These are phyloP conservation scores for Spodoptera exigua DNA, from an alignment of 2,888 invertebrate species.

Conservation along the genomic window DNA sequence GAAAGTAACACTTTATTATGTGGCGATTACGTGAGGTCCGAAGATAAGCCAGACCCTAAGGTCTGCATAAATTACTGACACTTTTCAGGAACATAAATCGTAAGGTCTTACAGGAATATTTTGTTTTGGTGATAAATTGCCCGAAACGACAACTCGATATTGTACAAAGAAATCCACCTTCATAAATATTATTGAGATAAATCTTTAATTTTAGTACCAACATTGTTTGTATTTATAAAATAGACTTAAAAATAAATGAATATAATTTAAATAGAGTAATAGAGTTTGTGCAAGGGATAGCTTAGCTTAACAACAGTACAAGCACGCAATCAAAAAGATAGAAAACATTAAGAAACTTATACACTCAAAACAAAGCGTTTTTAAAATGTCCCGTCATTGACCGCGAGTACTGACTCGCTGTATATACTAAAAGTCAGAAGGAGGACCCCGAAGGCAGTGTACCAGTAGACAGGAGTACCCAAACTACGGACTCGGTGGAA, in stretches of 20 bases:
- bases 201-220: neutral
- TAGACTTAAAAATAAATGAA: slow-evolving; percentile 11
- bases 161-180: neutral
- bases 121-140: slow-evolving; percentile 34
- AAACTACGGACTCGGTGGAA: slow-evolving; percentile 19
- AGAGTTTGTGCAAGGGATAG: slow-evolving; percentile 13
- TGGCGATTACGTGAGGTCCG: slow-evolving; percentile 51
- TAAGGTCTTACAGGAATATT: slow-evolving; percentile 33
- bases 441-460: neutral
- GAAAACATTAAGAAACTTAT: neutral
- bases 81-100: slow-evolving; percentile 49
- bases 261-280: neutral
- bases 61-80: slow-evolving; percentile 51
- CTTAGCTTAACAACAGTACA: slow-evolving; percentile 11
- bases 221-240: slow-evolving; percentile 6
- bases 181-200: slow-evolving; percentile 4
- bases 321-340: slow-evolving; percentile 1
- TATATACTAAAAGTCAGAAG: slow-evolving; percentile 9
- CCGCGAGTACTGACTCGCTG: slow-evolving; percentile 20
- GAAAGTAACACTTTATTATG: slow-evolving; percentile 47
- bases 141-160: neutral
- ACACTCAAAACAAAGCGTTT: neutral
- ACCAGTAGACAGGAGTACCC: slow-evolving; percentile 6
- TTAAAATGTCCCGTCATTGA: no score
- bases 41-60: slow-evolving; percentile 51